phyloP scores from a whole-genome alignment of 2,888 invertebrate genomes.

The Blastobasis lacticolella region DNA sequence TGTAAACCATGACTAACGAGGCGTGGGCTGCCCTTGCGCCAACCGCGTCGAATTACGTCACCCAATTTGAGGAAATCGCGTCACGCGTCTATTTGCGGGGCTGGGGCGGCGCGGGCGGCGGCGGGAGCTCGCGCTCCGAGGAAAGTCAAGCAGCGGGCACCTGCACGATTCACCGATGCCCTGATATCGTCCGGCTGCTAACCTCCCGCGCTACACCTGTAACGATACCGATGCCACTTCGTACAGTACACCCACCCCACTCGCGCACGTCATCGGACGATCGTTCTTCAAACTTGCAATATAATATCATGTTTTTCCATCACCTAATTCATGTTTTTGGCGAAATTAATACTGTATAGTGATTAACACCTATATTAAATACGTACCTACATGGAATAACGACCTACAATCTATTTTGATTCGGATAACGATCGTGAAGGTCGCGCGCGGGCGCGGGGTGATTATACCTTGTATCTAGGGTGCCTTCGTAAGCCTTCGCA shows the following conservation, averaged over 20 bases:
- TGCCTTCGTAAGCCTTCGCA: slow-evolving; percentile 15
- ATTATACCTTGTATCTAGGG: slow-evolving; percentile 53
- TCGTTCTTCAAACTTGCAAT: neutral
- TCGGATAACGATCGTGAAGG: slow-evolving; percentile 49
- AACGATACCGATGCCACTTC: slow-evolving; percentile 10
- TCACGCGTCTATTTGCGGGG: slow-evolving; percentile 23
- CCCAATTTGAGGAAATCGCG: slow-evolving; percentile 27
- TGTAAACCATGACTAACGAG: slow-evolving; percentile 6
- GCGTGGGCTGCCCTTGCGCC: slow-evolving; percentile 1
- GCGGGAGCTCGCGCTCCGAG: slow-evolving; percentile 7
- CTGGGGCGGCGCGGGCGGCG: slow-evolving; percentile 10
- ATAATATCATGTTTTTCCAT: neutral
- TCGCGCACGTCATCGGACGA: neutral
- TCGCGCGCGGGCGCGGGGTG: slow-evolving; percentile 40
- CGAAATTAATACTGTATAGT: neutral
- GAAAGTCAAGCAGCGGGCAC: slow-evolving; percentile 36
- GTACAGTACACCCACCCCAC: slow-evolving; percentile 4
- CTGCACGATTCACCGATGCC: slow-evolving; percentile 23
- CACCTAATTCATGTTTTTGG: neutral
- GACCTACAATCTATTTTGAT: slow-evolving; percentile 37
- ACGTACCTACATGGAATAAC: slow-evolving; percentile 6
- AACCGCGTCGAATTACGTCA: slow-evolving; percentile 20
- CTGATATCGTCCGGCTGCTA: slow-evolving; percentile 20
- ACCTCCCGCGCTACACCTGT: slow-evolving; percentile 24
- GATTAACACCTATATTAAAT: neutral